Base-by-base conservation (phyloP, 2,113 vertebrate genomes). In the Chrysemys picta region DNA sequence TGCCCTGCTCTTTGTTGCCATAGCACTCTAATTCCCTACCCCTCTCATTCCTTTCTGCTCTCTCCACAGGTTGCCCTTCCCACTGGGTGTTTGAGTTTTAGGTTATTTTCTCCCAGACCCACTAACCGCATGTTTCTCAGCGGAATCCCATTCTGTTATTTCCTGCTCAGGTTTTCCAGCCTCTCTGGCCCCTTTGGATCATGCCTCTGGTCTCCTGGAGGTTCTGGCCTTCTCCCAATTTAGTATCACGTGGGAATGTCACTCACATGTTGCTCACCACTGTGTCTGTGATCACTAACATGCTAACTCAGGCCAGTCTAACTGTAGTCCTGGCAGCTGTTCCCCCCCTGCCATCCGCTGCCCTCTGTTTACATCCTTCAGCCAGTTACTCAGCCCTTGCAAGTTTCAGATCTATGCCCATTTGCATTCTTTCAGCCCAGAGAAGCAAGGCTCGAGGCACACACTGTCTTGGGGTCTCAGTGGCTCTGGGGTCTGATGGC, bases 101-200 rank as follows among this genome's bases (percentile, higher is more conserved):
- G 82, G 82, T 56, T 95, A 72, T 85, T 92, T 57, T 57, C 24
- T 57, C 56, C 87, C 19, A 88, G 89, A 38, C 49, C 94, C 92
- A 45, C 56, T 10, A 57, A 57, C 56, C 4, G 6, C 24, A 57
- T 57, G 87, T n/a, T 72, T 62, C 49, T 53, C n/a, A 25, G 5
- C 10, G 5, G 72, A 76, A 76, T 8, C 24, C n/a, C 38, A 76
- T 38, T 35, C 69, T 76, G 38, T 42, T 42, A 10, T 72, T 21
- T 72, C n/a, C 52, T 53, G 52, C 52, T 53, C n/a, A 22, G 69
- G 29, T n/a, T 69, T 54, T 81, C n/a, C 50, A 54, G 50, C 75
- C 25, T 78, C 42, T 47, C 24, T 27, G 42, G 12, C 75, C 42
- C 10, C 75, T 27, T 42, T 56, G 22, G 52, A 56, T 56, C 54